phyloP scores from a whole-genome alignment of 2,888 invertebrate species.

The Cataglyphis cursor region DNA sequence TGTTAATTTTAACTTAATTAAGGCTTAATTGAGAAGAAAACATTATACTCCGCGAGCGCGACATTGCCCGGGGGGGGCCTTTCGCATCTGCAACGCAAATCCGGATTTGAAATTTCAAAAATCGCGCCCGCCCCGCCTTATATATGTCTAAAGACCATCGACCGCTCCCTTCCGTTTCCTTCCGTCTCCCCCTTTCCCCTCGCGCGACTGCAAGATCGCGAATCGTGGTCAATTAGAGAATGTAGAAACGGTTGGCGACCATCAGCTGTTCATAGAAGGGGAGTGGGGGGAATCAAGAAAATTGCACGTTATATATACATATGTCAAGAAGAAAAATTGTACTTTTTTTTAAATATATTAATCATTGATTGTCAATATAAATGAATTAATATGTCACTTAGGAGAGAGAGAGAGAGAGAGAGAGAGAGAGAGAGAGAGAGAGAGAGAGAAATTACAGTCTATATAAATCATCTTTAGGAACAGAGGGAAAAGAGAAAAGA shows the following conservation, averaged over 20 bases:
- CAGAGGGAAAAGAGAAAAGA: neutral
- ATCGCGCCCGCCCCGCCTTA: constrained; percentile 78
- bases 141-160: constrained; percentile 8
- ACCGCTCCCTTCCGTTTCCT: constrained; percentile 52
- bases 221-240: constrained; percentile 86
- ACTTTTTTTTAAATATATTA: neutral
- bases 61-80: constrained; percentile 82
- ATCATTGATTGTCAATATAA: neutral
- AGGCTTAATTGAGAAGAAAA: constrained; percentile 87
- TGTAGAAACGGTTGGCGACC: constrained; percentile 63
- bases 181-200: constrained; percentile 50
- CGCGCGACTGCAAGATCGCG: constrained; percentile 79
- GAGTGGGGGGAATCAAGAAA: no score
- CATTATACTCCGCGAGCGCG: constrained; percentile 85
- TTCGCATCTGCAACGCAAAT: constrained; percentile 86
- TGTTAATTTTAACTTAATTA: constrained; percentile 87
- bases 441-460: neutral
- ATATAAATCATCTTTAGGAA: neutral
- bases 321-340: neutral
- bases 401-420: no score
- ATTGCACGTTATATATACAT: no score
- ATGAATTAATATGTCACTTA: neutral
- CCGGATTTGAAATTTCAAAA: constrained; percentile 87
- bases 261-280: constrained; percentile 57
- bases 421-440: neutral